A percentile compares a stretch with the other conserved stretches of the same genome.
Evolutionary conservation across 2,888 invertebrate species (phyloP).

Genomic region (Polyommatus iphigenia): DNA sequence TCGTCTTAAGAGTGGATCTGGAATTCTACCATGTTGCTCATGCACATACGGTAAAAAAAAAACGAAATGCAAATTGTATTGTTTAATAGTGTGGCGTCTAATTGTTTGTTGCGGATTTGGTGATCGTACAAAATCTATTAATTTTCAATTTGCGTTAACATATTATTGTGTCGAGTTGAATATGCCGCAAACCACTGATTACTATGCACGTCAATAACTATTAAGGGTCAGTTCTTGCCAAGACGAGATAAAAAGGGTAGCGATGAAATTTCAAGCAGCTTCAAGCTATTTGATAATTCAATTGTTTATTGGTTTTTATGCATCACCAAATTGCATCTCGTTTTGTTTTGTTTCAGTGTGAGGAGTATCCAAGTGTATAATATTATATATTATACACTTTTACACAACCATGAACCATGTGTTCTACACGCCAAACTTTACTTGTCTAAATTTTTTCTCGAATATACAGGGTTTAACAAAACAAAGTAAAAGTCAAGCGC

Average conservation of each 20-base stretch:
- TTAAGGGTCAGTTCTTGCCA: background rate
- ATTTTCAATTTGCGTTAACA: conserved; percentile 1
- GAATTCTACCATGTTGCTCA: too few species aligned
- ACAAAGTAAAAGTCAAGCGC: background rate
- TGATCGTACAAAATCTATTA: conserved; percentile 7
- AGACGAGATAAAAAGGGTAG: background rate
- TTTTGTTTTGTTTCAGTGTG: too few species aligned
- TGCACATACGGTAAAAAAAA: too few species aligned
- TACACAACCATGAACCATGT: too few species aligned
- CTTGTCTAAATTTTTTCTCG: too few species aligned
- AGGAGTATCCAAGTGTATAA: too few species aligned
- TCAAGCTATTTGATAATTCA: background rate
- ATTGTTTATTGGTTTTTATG: background rate
- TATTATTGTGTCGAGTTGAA: background rate
- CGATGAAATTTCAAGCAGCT: background rate
- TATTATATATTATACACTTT: too few species aligned
- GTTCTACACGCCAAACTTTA: too few species aligned
- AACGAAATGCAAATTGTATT: background rate
- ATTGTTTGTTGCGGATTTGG: conserved; percentile 6
- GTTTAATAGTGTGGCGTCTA: background rate
- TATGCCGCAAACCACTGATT: conserved; percentile 2
- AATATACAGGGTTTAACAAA: too few species aligned
- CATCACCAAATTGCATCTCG: background rate
- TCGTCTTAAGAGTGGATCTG: too few species aligned
- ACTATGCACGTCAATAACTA: background rate